phyloP scores from a whole-genome alignment of 37 sponge, comb jelly and placozoan species.

The Axinella damicornis region DNA sequence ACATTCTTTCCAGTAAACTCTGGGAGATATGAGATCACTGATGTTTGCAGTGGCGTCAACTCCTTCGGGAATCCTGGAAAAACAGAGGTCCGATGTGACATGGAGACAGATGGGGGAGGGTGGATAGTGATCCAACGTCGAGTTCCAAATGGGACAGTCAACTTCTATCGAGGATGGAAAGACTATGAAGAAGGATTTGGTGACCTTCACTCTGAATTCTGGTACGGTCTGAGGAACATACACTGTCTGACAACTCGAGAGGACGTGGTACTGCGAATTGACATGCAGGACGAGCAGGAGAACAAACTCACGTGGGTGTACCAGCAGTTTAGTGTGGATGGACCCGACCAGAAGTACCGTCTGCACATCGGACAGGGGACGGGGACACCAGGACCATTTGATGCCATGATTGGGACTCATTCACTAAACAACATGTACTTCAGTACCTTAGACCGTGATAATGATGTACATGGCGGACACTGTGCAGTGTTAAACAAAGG shows the following conservation, averaged over 20 bases:
- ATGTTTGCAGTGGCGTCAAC: too few relatives aligned
- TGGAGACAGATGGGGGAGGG: slow-evolving; percentile 39
- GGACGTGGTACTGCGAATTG: slow-evolving; percentile 20
- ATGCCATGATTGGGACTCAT: slow-evolving; percentile 37
- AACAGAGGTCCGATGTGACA: slow-evolving; percentile 12
- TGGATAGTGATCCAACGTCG: slow-evolving; percentile 22
- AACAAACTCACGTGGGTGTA: slow-evolving; percentile 7
- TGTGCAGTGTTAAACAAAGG: neutral
- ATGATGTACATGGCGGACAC: neutral
- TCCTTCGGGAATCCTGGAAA: too few relatives aligned
- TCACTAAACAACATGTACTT: slow-evolving; percentile 1
- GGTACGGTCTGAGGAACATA: slow-evolving; percentile 45
- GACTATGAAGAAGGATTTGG: slow-evolving; percentile 50
- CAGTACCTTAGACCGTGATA: slow-evolving; percentile 31
- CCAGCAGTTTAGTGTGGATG: slow-evolving; percentile 31
- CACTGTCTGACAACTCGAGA: slow-evolving; percentile 33
- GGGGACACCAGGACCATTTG: neutral
- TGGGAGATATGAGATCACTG: too few relatives aligned
- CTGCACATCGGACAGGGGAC: slow-evolving; percentile 19
- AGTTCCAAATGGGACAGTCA: slow-evolving; percentile 12
- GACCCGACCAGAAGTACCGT: slow-evolving; percentile 17
- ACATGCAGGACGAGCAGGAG: neutral
- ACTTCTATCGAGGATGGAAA: slow-evolving; percentile 18
- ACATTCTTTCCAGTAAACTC: too few relatives aligned
- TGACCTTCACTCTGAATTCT: slow-evolving; percentile 32